A percentile compares a stretch with the other conserved stretches of the same genome.
Evolutionary conservation across 2,797 vertebrate genomes (phyloP).

Genomic region (Pseudopleuronectes americanus): DNA sequence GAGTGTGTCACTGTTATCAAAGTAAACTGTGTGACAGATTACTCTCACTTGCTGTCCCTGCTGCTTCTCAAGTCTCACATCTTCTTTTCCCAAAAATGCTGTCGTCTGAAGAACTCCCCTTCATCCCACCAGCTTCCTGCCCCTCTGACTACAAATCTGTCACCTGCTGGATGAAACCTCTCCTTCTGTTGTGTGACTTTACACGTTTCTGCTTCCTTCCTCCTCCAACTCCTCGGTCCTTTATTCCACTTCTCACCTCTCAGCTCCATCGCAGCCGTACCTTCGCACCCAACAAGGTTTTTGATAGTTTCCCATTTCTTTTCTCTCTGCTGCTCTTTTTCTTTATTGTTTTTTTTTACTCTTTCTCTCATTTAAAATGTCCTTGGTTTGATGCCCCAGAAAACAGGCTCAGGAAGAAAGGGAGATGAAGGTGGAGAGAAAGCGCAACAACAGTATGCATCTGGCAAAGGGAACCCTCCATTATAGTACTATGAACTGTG

Average conservation of each 20-base stretch:
- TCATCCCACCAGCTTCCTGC: slow-evolving; percentile 28
- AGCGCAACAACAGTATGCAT: slow-evolving; percentile 64
- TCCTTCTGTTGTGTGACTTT: slow-evolving; percentile 37
- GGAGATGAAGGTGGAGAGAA: slow-evolving; percentile 51
- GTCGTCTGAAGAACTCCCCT: slow-evolving; percentile 20
- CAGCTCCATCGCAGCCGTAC: slow-evolving; percentile 34
- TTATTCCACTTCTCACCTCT: slow-evolving; percentile 58
- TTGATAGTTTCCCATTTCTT: slow-evolving; percentile 45
- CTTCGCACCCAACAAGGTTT: slow-evolving; percentile 57
- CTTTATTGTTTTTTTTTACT: background rate
- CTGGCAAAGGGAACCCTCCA: slow-evolving; percentile 43
- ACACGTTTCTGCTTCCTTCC: slow-evolving; percentile 45
- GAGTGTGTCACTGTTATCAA: background rate
- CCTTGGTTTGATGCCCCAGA: slow-evolving; percentile 64
- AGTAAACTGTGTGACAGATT: background rate
- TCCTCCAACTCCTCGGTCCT: slow-evolving; percentile 21
- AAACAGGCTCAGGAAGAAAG: slow-evolving; percentile 26
- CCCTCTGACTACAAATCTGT: slow-evolving; percentile 36
- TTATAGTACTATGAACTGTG: slow-evolving; percentile 33
- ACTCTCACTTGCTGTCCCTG: background rate
- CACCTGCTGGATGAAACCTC: slow-evolving; percentile 47
- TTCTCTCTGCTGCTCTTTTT: slow-evolving; percentile 27
- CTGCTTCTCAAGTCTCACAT: slow-evolving; percentile 22
- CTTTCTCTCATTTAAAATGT: slow-evolving; percentile 55
- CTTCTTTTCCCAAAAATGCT: slow-evolving; percentile 14